A percentile compares a stretch with the other conserved stretches of the same genome.
Conservation (phyloP, 2,888 invertebrate species). For the Hylaea fasciaria region DNA sequence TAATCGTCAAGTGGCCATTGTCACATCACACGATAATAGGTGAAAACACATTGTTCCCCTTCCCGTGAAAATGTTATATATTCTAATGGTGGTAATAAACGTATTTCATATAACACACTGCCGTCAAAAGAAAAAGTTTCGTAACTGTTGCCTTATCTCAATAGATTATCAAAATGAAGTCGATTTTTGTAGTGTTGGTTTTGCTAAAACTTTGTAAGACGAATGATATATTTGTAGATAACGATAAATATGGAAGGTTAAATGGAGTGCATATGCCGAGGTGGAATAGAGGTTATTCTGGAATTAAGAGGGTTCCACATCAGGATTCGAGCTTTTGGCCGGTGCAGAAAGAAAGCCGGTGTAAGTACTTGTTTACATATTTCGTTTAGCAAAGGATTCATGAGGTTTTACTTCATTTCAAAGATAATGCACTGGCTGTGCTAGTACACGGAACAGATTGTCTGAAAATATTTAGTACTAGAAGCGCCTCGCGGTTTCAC, state of each 20-base stretch:
- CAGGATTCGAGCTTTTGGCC: slow-evolving; percentile 66
- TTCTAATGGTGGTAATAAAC: slow-evolving; percentile 31
- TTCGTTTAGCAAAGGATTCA: not conserved
- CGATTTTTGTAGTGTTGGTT: slow-evolving; percentile 23
- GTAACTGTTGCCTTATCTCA: not conserved
- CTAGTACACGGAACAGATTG: no score
- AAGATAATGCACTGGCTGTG: no score
- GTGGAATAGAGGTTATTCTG: slow-evolving; percentile 42
- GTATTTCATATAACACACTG: slow-evolving; percentile 29
- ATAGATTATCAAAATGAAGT: slow-evolving; percentile 13
- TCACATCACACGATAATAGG: slow-evolving; percentile 54
- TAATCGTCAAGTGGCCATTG: slow-evolving; percentile 60
- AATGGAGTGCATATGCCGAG: slow-evolving; percentile 46
- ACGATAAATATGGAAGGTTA: slow-evolving; percentile 40
- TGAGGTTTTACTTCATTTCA: not conserved
- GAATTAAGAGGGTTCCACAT: slow-evolving; percentile 40
- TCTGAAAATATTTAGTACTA: no score
- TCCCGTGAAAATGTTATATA: slow-evolving; percentile 43
- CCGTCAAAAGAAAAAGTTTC: slow-evolving; percentile 18
- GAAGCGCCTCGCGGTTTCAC: no score
- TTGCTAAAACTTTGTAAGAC: slow-evolving; percentile 50
- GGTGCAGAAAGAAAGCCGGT: slow-evolving; percentile 70
- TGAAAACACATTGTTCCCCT: slow-evolving; percentile 56
- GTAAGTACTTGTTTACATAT: slow-evolving; percentile 72
- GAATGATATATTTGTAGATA: slow-evolving; percentile 40